phyloP scores from a whole-genome alignment of 2,888 invertebrate species.

The Macrophya alboannulata region DNA sequence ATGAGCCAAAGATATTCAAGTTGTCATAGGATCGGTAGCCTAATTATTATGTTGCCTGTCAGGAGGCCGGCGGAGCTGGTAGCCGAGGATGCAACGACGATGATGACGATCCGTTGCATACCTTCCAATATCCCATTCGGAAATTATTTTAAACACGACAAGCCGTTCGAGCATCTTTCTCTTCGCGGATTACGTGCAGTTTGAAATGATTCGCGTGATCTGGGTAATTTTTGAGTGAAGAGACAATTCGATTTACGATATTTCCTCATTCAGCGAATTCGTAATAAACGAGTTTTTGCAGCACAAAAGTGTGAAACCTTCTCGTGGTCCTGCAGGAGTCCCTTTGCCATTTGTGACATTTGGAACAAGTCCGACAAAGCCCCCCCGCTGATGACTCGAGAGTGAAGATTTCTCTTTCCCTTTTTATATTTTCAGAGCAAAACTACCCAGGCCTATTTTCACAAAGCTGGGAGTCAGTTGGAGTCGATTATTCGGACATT shows the following conservation, averaged over 20 bases:
- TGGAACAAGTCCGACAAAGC: constrained; percentile 7
- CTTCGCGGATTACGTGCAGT: neutral
- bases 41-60: constrained; percentile 45
- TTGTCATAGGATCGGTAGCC: constrained; percentile 45
- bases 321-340: neutral
- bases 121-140: constrained; percentile 2
- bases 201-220: no score
- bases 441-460: constrained; percentile 1
- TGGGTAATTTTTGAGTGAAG: neutral
- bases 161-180: neutral
- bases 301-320: constrained; percentile 3
- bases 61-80: neutral
- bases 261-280: neutral
- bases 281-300: neutral
- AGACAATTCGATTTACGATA: neutral
- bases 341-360: constrained; percentile 10
- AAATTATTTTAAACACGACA: constrained; percentile 7
- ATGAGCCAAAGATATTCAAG: constrained; percentile 24
- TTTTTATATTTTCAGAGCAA: neutral
- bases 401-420: neutral
- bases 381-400: neutral
- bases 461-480: constrained; percentile 65
- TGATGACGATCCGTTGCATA: neutral
- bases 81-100: constrained; percentile 14
- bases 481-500: constrained; percentile 72